Base-by-base conservation (phyloP, 2,113 vertebrate genomes). In the Epinephelus lanceolatus region DNA sequence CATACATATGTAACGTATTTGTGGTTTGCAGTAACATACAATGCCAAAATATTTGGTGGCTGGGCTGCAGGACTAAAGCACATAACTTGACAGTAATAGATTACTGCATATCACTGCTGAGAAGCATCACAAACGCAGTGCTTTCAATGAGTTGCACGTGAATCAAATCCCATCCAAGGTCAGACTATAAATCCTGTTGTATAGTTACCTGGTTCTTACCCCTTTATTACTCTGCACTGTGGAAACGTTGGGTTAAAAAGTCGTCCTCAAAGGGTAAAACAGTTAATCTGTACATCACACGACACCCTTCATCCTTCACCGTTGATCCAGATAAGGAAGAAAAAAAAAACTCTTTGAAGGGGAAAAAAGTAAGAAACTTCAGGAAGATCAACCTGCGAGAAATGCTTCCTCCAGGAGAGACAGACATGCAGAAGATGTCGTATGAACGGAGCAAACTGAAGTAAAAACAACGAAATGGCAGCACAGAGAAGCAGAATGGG, bases 311-410 rank as follows among this genome's bases (percentile, higher is more conserved):
- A 56, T 66, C 33, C 17, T 55, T 56, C 60, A 63, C 15, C 25
- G 59, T 53, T 52, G 59, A 53, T 63, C 40, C 60, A 76, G 60
- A 63, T 63, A 65, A 55, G 23, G 17, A 45, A 6, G 19, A 33
- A 62, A 33, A 62, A 33, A 62, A 52, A 55, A 42, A 13, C 6
- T 18, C 17, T 53, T 65, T 76, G 21, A 76, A 19, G 53, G 67
- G 17, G 8, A 27, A 15, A 47, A 30, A 59, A 33, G 45, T 17
- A 78, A 40, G 56, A 70, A 37, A 18, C 6, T 13, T 25, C 19
- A 9, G 33, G 11, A 51, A 49, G 40, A 71, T 56, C 52, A 55
- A 71, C 69, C 15, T 2, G n/a, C 2, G 42, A 74, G 57, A 15
- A 23, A 56, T 53, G 6, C 11, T 17, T 66, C 33, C 14, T 19